Evolutionary conservation across 2,888 invertebrate species (phyloP).

Genomic region (Cephus spinipes): DNA sequence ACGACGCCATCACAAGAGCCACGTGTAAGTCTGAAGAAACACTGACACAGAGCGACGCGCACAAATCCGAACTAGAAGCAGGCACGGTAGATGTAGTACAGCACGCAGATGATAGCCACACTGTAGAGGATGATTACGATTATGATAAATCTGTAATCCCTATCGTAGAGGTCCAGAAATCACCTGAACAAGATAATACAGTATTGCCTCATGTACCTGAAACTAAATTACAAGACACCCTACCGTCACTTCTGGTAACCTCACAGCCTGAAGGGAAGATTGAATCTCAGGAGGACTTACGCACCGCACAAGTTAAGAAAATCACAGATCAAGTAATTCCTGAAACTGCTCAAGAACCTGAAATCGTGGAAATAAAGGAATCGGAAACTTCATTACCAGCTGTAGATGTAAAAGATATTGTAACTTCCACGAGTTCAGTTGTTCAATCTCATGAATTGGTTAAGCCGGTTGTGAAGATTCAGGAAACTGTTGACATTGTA

Average conservation of each 20-base stretch:
- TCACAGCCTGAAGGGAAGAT: constrained; percentile 56
- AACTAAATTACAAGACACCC: background rate
- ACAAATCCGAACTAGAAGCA: constrained; percentile 53
- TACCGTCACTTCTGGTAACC: background rate
- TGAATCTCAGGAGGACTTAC: constrained; percentile 50
- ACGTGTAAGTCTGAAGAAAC: constrained; percentile 62
- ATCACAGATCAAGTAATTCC: background rate
- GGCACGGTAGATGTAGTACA: constrained; percentile 64
- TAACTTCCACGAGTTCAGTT: background rate
- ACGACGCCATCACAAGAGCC: constrained; percentile 48
- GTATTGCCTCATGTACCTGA: constrained; percentile 5
- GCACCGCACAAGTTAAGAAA: background rate
- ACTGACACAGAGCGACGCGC: constrained; percentile 52
- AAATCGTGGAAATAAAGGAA: background rate
- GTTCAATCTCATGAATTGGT: background rate
- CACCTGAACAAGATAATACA: constrained; percentile 29
- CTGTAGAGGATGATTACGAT: constrained; percentile 52
- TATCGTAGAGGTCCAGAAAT: constrained; percentile 35
- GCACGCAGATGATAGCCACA: constrained; percentile 57
- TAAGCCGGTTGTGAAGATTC: background rate
- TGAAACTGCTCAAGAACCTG: constrained; percentile 41
- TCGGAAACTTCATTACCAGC: background rate
- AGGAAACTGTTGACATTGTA: constrained; percentile 10
- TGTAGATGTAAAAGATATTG: background rate
- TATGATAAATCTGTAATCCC: constrained; percentile 35